These are phyloP conservation scores for Punctoribates punctum DNA, from an alignment of 2,888 invertebrate species.

Conservation along the genomic window DNA sequence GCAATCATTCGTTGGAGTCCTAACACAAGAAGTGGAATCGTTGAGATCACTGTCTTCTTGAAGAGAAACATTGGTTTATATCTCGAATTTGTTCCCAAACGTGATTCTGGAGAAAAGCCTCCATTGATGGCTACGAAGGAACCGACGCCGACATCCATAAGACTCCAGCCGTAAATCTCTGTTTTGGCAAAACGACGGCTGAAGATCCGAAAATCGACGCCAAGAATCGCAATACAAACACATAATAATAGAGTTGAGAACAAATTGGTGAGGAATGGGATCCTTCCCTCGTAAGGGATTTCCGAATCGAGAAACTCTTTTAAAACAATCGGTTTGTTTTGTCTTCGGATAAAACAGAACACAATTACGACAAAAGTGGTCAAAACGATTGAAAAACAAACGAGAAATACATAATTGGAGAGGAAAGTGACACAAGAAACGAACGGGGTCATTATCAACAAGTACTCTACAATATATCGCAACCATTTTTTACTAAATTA, in stretches of 20 bases:
- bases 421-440: constrained; percentile 33
- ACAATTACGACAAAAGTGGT: constrained; percentile 27
- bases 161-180: constrained; percentile 73
- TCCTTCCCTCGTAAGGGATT: neutral
- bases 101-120: constrained; percentile 60
- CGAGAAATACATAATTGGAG: neutral
- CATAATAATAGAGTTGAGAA: constrained; percentile 55
- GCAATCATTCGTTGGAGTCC: constrained; percentile 55
- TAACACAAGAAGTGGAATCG: constrained; percentile 54
- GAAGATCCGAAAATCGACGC: constrained; percentile 86
- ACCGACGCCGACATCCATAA: constrained; percentile 96
- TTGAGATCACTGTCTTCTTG: constrained; percentile 42
- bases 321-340: constrained; percentile 2
- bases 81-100: constrained; percentile 48
- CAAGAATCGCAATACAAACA: constrained; percentile 72
- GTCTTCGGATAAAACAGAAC: constrained; percentile 16
- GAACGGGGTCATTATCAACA: constrained; percentile 37
- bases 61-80: constrained; percentile 22
- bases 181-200: constrained; percentile 84
- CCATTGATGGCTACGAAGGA: constrained; percentile 78
- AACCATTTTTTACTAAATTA: constrained; percentile 14
- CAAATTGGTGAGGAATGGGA: constrained; percentile 40
- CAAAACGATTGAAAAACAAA: constrained; percentile 23
- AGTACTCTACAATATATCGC: constrained; percentile 27
- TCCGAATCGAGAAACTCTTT: constrained; percentile 3